phyloP scores from a whole-genome alignment of 2,888 invertebrate genomes.

The Tipula helvola region DNA sequence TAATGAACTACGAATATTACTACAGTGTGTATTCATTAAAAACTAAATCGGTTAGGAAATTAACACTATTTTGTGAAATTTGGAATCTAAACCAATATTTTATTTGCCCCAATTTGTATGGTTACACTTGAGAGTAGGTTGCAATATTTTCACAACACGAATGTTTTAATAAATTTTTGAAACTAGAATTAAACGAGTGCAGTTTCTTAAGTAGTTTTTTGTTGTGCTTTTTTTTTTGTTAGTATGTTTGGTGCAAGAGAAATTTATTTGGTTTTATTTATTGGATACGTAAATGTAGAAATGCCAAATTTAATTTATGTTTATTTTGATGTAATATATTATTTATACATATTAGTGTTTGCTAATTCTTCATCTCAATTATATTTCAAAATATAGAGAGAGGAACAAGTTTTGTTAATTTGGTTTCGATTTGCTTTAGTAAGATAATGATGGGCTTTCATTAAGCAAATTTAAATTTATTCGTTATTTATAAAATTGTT shows the following conservation, averaged over 20 bases:
- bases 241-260: background rate
- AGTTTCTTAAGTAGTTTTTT: background rate
- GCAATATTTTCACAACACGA: background rate
- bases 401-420: background rate
- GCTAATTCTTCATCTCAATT: background rate
- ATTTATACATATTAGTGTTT: background rate
- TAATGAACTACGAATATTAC: background rate
- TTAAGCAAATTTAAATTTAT: no score
- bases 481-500: no score
- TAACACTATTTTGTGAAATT: background rate
- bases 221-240: background rate
- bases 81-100: background rate
- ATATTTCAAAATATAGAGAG: background rate
- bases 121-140: background rate
- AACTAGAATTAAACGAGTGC: background rate
- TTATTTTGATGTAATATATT: background rate
- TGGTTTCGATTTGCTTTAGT: background rate
- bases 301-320: background rate
- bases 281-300: background rate
- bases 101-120: background rate
- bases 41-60: background rate
- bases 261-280: background rate
- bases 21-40: background rate
- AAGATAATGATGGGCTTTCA: background rate
- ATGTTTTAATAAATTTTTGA: background rate